Evolutionary conservation across 2,888 invertebrate genomes (phyloP), one percentile per base, ranked within the genome.

Genomic region (Drosophila subsilvestris): DNA sequence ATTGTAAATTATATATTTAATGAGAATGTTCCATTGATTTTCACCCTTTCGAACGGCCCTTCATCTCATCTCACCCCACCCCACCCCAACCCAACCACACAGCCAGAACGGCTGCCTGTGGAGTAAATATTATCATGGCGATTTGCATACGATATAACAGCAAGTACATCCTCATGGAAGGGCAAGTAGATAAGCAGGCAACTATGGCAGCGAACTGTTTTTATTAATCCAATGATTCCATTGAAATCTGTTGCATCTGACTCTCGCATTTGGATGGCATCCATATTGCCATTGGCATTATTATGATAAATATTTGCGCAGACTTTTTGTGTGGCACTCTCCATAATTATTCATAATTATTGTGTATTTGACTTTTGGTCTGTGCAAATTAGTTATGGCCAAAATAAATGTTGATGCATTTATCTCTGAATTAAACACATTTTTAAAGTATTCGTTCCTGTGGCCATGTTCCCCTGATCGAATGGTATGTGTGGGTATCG

Each of bases 1-100:
- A 48, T 66, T 66, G 56, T 55, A 44, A 66, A 44, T 66, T 66
- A 49, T 48, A 67, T 56, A 66, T 66, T 66, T 56, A 66, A 56
- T 67, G 48, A 66, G 55, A 54, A 66, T 48, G 22, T 53, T 48
- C 45, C 32, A 47, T 54, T 47, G 37, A 48, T 67, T 49, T 56
- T 32, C 18, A 25, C 12, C 12, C 25, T 25, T 6, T 6, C 25
- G 25, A 6, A 25, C 0, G 0, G 6, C 25, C 25, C 6, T 25
- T 25, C 6, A 14, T 29, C 10, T 3, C 29, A 47, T 22, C 29
- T 18, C 54, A 20, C 18, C 56, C 18, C n/a, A n/a, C n/a, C n/a
- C n/a, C n/a, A n/a, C n/a, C n/a, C n/a, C 4, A 2, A 3, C 29
- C 10, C 32, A 14, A 3, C 12, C 12, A 12, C 4, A 32, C 32